phyloP scores from a whole-genome alignment of 2,888 invertebrate species.

The Apotomis betuletana region DNA sequence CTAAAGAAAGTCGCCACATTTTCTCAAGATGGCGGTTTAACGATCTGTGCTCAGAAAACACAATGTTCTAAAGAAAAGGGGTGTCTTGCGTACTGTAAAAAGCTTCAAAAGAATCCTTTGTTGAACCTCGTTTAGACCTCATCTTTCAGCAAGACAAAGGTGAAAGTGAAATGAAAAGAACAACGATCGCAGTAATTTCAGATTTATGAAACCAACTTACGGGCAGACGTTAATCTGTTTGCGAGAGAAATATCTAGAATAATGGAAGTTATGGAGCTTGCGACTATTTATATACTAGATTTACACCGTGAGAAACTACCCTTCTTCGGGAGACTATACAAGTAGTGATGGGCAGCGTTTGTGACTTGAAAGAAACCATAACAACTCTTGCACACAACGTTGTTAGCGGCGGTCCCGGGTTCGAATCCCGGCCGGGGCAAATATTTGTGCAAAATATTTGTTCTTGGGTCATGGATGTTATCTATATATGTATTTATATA shows the following conservation, averaged over 20 bases:
- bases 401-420: too few relatives aligned
- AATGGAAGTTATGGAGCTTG: constrained; percentile 2
- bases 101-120: constrained; percentile 41
- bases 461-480: too few relatives aligned
- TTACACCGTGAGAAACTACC: not conserved
- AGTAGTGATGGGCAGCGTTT: too few relatives aligned
- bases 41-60: constrained; percentile 34
- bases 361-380: too few relatives aligned
- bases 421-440: too few relatives aligned
- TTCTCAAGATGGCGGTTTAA: constrained; percentile 30
- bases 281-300: not conserved
- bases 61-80: constrained; percentile 39
- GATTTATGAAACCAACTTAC: constrained; percentile 37
- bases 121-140: constrained; percentile 40
- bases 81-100: constrained; percentile 39
- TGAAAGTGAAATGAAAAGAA: constrained; percentile 40
- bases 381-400: too few relatives aligned
- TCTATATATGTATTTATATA: too few relatives aligned
- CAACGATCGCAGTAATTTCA: constrained; percentile 34
- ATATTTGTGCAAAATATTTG: too few relatives aligned
- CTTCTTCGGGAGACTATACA: too few relatives aligned
- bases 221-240: constrained; percentile 28
- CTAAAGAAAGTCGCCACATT: constrained; percentile 15
- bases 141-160: constrained; percentile 42
- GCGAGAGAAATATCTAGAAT: constrained; percentile 5